Base-by-base conservation (phyloP, 2,113 vertebrate species). In the Neomonachus schauinslandi region DNA sequence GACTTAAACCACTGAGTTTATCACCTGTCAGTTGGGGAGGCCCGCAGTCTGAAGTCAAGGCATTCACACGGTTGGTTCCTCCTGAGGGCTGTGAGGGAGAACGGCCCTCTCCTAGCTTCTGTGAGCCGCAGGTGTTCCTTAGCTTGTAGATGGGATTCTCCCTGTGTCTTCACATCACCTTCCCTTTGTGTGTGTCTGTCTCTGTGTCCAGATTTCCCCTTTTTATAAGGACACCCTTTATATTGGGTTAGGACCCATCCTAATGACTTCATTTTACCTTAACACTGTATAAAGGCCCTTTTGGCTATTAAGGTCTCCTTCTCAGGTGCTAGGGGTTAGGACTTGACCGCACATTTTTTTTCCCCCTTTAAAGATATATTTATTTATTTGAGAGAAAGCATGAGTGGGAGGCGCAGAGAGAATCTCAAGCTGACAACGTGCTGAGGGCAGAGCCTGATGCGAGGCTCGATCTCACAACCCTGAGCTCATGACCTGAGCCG, bases 1-100 rank as follows among this genome's bases (percentile, higher is more conserved):
- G 2, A 22, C 22, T 16, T 22, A 5, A 2, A n/a, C 10, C 13
- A 7, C 13, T 11, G 63, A 26, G 19, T 13, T 21, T 4, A 3
- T 69, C 26, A 5, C n/a, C 46, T 55, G 15, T 33, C n/a, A 19
- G 21, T 26, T 74, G 33, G 46, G 51, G 31, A 26, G 33, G 59
- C 69, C 69, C 10, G 39, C n/a, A 4, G 28, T 46, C 57, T 33
- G 42, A 19, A 49, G 14, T 10, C 4, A 2, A n/a, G 39, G 22
- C 16, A 1, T 21, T 15, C 12, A 3, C 59, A 89, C 33, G 65
- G 63, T 2, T 46, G 39, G 55, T 28, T 26, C 67, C 57, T 49
- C 55, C 71, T 16, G 55, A 71, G 79, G 33, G 69, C 67, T 22
- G 49, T 31, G 71, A 39, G n/a, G 63, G 76, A 49, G 53, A 21